These are phyloP conservation scores for Nowickia ferox DNA, from an alignment of 2,888 invertebrate species.

Conservation along the genomic window DNA sequence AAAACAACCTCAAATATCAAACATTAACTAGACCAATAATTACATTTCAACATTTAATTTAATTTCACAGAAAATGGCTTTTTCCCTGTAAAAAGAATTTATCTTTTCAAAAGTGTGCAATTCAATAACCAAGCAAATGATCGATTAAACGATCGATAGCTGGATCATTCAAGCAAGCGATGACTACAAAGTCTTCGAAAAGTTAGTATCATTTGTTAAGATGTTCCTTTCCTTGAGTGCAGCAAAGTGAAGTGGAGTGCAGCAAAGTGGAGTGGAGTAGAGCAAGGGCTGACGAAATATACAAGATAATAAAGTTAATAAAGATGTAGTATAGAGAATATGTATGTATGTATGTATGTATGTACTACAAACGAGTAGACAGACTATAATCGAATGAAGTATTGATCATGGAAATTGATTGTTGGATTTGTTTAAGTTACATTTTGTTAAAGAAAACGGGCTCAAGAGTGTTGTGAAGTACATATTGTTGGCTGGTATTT, in stretches of 20 bases:
- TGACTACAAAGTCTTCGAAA: slow-evolving; percentile 51
- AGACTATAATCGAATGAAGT: slow-evolving; percentile 59
- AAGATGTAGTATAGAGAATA: slow-evolving; percentile 40
- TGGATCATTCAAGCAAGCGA: slow-evolving; percentile 24
- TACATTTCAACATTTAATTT: background rate
- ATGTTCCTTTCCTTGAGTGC: background rate
- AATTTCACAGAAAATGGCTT: background rate
- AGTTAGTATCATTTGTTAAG: slow-evolving; percentile 43
- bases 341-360: slow-evolving; percentile 4
- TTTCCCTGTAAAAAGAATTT: background rate
- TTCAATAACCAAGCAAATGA: slow-evolving; percentile 56
- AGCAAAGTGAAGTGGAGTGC: background rate
- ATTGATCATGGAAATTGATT: slow-evolving; percentile 67
- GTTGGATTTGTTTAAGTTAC: slow-evolving; percentile 58
- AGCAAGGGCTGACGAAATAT: background rate
- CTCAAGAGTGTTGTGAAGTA: slow-evolving; percentile 13
- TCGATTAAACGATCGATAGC: slow-evolving; percentile 58
- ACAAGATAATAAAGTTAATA: slow-evolving; percentile 48
- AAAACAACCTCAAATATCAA: no score
- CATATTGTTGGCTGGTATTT: background rate
- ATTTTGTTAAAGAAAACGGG: slow-evolving; percentile 35
- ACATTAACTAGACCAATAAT: no score
- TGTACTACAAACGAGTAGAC: slow-evolving; percentile 33
- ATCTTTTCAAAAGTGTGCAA: slow-evolving; percentile 33
- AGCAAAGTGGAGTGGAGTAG: background rate